Conservation (phyloP, 2,113 vertebrate species). For the Indri indri region DNA sequence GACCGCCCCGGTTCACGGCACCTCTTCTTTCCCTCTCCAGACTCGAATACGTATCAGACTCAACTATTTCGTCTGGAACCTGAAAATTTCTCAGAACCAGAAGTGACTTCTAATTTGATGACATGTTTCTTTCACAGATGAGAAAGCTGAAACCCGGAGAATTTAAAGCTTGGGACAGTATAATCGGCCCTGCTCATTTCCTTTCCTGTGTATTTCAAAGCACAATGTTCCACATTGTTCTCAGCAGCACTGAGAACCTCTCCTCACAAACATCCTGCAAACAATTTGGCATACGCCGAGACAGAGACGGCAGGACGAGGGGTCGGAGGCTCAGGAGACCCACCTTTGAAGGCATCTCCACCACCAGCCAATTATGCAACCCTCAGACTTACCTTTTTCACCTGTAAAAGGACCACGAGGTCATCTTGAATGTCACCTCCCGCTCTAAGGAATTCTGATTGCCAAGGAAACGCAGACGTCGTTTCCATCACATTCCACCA, state of each 20-base stretch:
- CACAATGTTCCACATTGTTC: not conserved
- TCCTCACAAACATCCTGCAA: not conserved
- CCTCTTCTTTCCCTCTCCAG: not conserved
- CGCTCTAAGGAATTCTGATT: not conserved
- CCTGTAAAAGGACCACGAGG: not conserved
- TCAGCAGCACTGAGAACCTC: not conserved
- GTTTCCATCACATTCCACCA: conserved; percentile 73
- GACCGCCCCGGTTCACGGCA: not conserved
- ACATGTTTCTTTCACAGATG: not conserved
- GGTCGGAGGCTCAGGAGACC: not conserved
- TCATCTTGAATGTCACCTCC: not conserved
- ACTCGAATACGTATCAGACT: not conserved
- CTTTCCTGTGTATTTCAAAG: not conserved
- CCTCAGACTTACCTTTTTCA: not conserved
- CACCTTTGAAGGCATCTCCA: not conserved
- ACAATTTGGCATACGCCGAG: not conserved
- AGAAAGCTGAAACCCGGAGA: not conserved
- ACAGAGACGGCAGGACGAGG: too few species aligned
- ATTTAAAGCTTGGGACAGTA: not conserved
- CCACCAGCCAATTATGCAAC: not conserved
- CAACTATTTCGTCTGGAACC: not conserved
- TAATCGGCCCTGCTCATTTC: not conserved
- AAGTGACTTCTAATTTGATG: not conserved
- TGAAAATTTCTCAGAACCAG: not conserved
- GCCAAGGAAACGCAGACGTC: not conserved